These are phyloP conservation scores for Semicossyphus pulcher DNA, from an alignment of 2,113 vertebrate genomes.

Conservation along the genomic window DNA sequence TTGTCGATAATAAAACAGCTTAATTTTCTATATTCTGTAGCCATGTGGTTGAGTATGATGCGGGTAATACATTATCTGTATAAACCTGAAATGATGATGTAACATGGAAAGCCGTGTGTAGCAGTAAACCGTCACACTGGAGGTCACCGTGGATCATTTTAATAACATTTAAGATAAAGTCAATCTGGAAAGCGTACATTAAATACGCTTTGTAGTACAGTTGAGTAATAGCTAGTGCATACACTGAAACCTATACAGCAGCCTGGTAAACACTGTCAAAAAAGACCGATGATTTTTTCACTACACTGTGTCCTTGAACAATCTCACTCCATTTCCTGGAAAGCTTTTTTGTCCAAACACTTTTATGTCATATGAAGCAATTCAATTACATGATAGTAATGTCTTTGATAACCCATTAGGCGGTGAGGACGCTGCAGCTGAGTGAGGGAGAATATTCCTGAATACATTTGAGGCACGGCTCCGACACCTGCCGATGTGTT, in stretches of 20 bases:
- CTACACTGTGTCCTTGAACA: constrained; percentile 4
- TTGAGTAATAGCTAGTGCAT: background rate
- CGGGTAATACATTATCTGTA: background rate
- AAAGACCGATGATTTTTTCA: background rate
- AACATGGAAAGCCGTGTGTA: background rate
- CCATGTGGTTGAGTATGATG: background rate
- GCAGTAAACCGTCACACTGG: background rate
- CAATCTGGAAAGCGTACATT: background rate
- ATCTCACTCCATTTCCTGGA: constrained; percentile 14
- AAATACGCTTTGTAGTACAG: background rate
- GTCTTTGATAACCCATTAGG: constrained; percentile 28
- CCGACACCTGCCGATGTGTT: constrained; percentile 3
- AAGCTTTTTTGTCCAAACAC: constrained; percentile 23
- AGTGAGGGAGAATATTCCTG: constrained; percentile 12
- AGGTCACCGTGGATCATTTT: background rate
- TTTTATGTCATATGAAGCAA: constrained; percentile 9
- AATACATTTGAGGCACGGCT: background rate
- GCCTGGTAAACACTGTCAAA: background rate
- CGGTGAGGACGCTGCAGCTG: constrained; percentile 9
- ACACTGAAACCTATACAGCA: background rate
- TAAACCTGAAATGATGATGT: background rate
- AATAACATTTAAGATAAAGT: background rate
- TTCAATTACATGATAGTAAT: constrained; percentile 30
- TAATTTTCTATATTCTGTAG: background rate
- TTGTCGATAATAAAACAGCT: background rate